Base-by-base conservation (phyloP, 2,888 invertebrate genomes). In the Empis stercorea region DNA sequence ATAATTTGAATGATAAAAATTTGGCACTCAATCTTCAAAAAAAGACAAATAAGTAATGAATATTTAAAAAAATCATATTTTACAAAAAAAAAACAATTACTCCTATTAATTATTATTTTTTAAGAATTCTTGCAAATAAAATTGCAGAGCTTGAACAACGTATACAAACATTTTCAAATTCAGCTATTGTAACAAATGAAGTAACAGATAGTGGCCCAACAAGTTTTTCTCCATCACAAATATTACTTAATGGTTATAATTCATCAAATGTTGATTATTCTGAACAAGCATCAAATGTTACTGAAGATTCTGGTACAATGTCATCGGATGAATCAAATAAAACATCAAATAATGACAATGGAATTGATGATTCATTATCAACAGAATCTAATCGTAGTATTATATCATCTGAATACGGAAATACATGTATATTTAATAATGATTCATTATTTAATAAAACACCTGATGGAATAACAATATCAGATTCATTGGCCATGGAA, bases 1-100 rank as follows among this genome's bases (percentile, higher is more conserved):
- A 92, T 63, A 80, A 87, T 42, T 71, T 91, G 34, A 87, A 85
- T 66, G 91, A 92, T 62, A 91, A 91, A 69, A 84, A 83, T 43
- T 73, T 87, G 49, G 88, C 88, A 2, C 67, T 91, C 27, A 80
- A 81, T 52, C 91, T 91, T 70, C 89, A 89, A 59, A 79, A 85
- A 59, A 86, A 87, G 69, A 84, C 89, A 6, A 92, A 91, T 66
- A 84, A 81, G 85, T 85, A 73, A 61, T 60, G 64, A 47, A 54
- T 53, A 45, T 30, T 10, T 11, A 7, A 39, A 14, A 41, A 16
- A 42, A 43, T 10, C n/a, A 37, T 44, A 20, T 7, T 16, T 40
- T 10, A 5, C n/a, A 16, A 11, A 7, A 14, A 23, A n/a, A 2
- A 1, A 14, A 15, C 9, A 44, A n/a, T 10, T 13, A n/a, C n/a